Percentiles rank a stretch among this genome's conserved stretches.
These are phyloP conservation scores for Habrosyne pyritoides DNA, from an alignment of 2,888 invertebrate genomes.

Conservation along the genomic window DNA sequence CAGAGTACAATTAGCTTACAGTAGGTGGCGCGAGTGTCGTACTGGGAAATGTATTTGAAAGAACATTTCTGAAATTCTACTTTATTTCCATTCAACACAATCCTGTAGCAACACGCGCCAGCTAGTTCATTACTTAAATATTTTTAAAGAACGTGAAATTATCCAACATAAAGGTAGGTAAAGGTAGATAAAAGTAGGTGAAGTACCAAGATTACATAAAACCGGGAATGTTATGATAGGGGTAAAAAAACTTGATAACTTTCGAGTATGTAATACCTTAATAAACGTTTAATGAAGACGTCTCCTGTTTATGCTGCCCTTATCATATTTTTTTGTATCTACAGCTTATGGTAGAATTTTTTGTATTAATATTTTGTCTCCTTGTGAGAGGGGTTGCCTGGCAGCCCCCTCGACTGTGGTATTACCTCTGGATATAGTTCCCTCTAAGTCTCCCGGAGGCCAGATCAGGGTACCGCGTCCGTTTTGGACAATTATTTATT, in stretches of 20 bases:
- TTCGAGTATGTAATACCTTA: constrained; percentile 6
- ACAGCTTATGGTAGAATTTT: background rate
- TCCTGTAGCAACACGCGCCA: too few species aligned
- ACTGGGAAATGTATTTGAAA: too few species aligned
- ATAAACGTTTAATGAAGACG: background rate
- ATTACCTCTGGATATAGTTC: background rate
- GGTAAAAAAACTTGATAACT: constrained; percentile 14
- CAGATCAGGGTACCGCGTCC: background rate
- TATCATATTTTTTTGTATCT: background rate
- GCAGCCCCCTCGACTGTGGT: constrained; percentile 24
- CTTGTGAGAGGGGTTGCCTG: constrained; percentile 24
- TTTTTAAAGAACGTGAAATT: too few species aligned
- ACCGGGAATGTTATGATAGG: constrained; percentile 13
- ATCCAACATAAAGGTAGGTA: background rate
- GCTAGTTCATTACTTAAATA: too few species aligned
- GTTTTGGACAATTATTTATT: background rate
- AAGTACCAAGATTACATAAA: too few species aligned
- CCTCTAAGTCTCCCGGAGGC: background rate
- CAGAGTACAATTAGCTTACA: too few species aligned
- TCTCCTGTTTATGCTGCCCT: background rate
- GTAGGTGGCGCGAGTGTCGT: too few species aligned
- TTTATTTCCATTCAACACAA: too few species aligned
- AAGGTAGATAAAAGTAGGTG: background rate
- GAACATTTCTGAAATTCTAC: too few species aligned
- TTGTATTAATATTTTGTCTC: constrained; percentile 21